Evolutionary conservation across 2,888 invertebrate species (phyloP).

Genomic region (Athrips mouffetella): DNA sequence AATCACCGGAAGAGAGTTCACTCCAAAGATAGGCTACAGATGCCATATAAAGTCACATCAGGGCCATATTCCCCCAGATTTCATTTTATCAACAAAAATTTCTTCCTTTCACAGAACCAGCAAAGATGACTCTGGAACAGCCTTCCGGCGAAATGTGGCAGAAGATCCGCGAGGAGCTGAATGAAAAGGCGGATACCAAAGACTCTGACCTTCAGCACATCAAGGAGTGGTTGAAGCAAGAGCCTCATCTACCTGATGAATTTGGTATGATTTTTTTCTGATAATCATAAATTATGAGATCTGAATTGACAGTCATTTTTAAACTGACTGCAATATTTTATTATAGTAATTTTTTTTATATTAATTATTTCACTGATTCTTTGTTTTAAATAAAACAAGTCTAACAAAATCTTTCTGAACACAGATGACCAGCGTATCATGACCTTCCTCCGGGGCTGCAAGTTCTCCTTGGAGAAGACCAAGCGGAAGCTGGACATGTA

Average conservation of each 20-base stretch:
- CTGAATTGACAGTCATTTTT: no score
- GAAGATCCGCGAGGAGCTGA: slow-evolving; percentile 84
- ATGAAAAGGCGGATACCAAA: slow-evolving; percentile 81
- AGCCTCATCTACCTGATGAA: slow-evolving; percentile 81
- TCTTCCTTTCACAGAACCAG: slow-evolving; percentile 43
- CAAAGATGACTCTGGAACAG: slow-evolving; percentile 83
- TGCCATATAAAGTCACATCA: no score
- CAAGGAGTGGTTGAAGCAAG: slow-evolving; percentile 82
- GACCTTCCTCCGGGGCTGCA: slow-evolving; percentile 90
- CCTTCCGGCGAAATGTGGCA: slow-evolving; percentile 85
- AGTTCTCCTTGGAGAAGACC: slow-evolving; percentile 91
- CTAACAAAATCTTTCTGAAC: slow-evolving; percentile 3
- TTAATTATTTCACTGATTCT: no score
- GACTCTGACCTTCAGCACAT: slow-evolving; percentile 80
- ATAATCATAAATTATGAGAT: no score
- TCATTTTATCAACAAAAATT: background rate
- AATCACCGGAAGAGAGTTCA: no score
- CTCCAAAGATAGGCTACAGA: no score
- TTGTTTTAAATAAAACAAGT: background rate
- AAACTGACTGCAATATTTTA: no score
- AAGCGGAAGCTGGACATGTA: slow-evolving; percentile 93
- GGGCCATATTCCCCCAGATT: no score
- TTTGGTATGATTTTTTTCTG: slow-evolving; percentile 64
- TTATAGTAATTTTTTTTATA: no score
- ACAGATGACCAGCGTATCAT: slow-evolving; percentile 87